Conservation (phyloP, 2,797 vertebrate species). For the Acrossocheilus fasciatus region DNA sequence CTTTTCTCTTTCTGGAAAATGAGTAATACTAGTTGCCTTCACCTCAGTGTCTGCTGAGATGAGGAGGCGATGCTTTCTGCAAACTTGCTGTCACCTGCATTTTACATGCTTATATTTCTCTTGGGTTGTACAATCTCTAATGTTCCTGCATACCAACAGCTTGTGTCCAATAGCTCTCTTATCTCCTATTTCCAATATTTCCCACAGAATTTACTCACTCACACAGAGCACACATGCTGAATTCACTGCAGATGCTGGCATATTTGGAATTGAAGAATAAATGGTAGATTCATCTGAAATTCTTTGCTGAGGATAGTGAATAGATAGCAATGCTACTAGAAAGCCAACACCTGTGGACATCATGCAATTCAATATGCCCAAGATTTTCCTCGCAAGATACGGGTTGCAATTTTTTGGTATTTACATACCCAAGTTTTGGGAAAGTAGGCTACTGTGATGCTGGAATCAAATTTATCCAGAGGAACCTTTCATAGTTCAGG, state of each 20-base stretch:
- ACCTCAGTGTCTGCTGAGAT: slow-evolving; percentile 11
- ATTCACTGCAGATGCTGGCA: slow-evolving; percentile 15
- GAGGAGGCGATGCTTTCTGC: neutral
- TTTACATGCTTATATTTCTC: slow-evolving; percentile 25
- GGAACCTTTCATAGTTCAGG: neutral
- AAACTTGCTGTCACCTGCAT: slow-evolving; percentile 36
- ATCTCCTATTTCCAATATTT: slow-evolving; percentile 39
- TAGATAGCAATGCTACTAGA: neutral
- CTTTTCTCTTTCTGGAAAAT: slow-evolving; percentile 5
- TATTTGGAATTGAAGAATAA: slow-evolving; percentile 41
- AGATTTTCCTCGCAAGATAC: neutral
- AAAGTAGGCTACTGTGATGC: neutral
- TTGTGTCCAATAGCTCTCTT: slow-evolving; percentile 20
- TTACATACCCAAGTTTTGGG: neutral
- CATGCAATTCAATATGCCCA: neutral
- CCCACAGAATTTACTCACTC: slow-evolving; percentile 29
- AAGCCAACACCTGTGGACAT: neutral
- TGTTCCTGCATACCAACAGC: slow-evolving; percentile 33
- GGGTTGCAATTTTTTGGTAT: neutral
- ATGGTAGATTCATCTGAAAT: slow-evolving; percentile 33
- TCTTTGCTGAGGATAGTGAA: neutral
- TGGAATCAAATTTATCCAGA: neutral
- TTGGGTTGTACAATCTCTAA: slow-evolving; percentile 24
- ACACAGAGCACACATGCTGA: slow-evolving; percentile 31
- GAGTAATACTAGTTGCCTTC: slow-evolving; percentile 28